These are phyloP conservation scores for Monopis laevigella DNA, from an alignment of 2,888 invertebrate genomes.

Conservation along the genomic window DNA sequence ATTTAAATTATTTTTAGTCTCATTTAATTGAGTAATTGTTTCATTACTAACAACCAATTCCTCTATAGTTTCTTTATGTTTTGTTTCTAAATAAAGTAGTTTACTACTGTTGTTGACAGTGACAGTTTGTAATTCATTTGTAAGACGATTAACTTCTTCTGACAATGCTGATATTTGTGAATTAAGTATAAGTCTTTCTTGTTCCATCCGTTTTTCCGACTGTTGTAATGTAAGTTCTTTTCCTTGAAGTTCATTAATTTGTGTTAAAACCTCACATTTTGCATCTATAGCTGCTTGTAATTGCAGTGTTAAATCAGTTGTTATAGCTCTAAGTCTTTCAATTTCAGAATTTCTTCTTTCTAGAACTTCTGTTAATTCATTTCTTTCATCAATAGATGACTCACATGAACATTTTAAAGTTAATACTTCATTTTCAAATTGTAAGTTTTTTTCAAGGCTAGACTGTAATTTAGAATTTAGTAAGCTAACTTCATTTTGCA, in stretches of 20 bases:
- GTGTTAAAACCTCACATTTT: conserved; percentile 85
- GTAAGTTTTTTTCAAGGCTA: conserved; percentile 70
- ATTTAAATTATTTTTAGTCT: conserved; percentile 74
- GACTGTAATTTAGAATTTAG: conserved; percentile 70
- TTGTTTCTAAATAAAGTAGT: conserved; percentile 74
- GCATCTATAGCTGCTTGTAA: conserved; percentile 78
- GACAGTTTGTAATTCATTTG: conserved; percentile 79
- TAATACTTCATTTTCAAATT: conserved; percentile 72
- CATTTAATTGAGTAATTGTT: conserved; percentile 73
- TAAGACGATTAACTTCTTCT: conserved; percentile 80
- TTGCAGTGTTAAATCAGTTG: conserved; percentile 75
- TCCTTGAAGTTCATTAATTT: conserved; percentile 83
- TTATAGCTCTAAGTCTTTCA: conserved; percentile 75
- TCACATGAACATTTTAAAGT: conserved; percentile 76
- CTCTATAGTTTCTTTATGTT: conserved; percentile 80
- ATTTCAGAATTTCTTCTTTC: conserved; percentile 78
- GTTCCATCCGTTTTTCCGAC: conserved; percentile 85
- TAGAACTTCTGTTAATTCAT: conserved; percentile 75
- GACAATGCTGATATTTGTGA: conserved; percentile 83
- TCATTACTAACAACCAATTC: conserved; percentile 79
- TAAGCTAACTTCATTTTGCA: conserved; percentile 63
- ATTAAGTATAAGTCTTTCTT: conserved; percentile 79
- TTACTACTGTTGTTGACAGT: conserved; percentile 73
- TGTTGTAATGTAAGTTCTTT: conserved; percentile 81
- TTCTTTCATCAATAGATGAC: conserved; percentile 77